Evolutionary conservation across 2,113 vertebrate species (phyloP).

Genomic region (Phaethon lepturus): DNA sequence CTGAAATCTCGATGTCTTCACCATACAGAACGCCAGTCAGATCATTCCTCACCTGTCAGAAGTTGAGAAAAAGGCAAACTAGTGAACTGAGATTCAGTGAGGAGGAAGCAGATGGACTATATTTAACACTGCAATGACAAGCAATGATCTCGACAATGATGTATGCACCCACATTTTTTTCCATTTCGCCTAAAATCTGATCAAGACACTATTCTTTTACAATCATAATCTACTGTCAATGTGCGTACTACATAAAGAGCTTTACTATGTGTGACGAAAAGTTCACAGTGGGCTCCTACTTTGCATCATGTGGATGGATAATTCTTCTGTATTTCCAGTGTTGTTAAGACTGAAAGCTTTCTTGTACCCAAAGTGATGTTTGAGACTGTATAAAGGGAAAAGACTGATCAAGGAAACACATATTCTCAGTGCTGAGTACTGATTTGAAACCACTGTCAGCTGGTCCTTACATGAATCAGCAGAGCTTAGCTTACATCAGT

Average conservation of each 20-base stretch:
- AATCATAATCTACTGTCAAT: neutral
- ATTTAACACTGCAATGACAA: neutral
- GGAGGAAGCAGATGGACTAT: neutral
- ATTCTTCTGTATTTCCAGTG: neutral
- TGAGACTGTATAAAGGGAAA: neutral
- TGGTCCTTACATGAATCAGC: neutral
- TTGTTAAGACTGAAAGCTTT: neutral
- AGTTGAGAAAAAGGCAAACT: constrained; percentile 54
- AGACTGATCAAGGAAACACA: neutral
- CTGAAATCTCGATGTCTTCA: constrained; percentile 95
- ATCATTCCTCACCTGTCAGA: constrained; percentile 94
- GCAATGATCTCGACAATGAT: neutral
- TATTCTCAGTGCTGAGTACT: neutral
- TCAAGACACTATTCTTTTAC: neutral
- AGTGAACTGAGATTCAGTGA: constrained; percentile 7
- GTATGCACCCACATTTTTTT: neutral
- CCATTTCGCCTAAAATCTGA: neutral
- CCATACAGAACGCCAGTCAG: constrained; percentile 94
- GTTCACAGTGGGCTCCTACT: neutral
- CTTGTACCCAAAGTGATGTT: neutral
- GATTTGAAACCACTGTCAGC: neutral
- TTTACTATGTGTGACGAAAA: neutral
- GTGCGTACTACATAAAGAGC: accelerated
- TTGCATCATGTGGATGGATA: neutral
- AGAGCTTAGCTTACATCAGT: neutral